Conservation (phyloP, 2,888 invertebrate genomes). For the Pimpla rufipes region DNA sequence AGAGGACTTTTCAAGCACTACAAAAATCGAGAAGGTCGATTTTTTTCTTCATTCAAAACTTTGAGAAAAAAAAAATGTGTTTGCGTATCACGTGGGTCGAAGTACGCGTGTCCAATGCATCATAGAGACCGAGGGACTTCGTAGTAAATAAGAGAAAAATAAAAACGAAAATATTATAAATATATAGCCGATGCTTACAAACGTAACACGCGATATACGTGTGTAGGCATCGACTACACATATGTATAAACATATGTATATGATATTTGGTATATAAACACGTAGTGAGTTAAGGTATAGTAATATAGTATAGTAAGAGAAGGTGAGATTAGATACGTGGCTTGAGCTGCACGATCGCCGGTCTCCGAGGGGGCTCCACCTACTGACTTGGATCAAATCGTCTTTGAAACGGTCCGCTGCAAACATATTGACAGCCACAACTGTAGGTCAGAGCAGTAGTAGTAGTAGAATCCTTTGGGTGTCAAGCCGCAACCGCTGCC, state of each 20-base stretch:
- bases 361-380: slow-evolving; percentile 85
- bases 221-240: slow-evolving; percentile 73
- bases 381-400: slow-evolving; percentile 85
- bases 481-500: slow-evolving; percentile 40
- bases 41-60: too few relatives aligned
- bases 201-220: slow-evolving; percentile 55
- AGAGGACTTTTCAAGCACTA: too few relatives aligned
- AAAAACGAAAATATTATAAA: slow-evolving; percentile 42
- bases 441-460: slow-evolving; percentile 80
- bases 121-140: slow-evolving; percentile 49
- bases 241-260: slow-evolving; percentile 74
- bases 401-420: slow-evolving; percentile 85
- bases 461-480: slow-evolving; percentile 67
- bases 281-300: slow-evolving; percentile 75
- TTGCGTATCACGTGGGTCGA: background rate
- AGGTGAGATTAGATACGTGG: slow-evolving; percentile 86
- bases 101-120: slow-evolving; percentile 73
- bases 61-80: too few relatives aligned
- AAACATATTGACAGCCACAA: slow-evolving; percentile 85
- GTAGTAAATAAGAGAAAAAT: slow-evolving; percentile 23
- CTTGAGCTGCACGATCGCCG: slow-evolving; percentile 85
- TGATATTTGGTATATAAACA: slow-evolving; percentile 47
- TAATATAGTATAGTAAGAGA: slow-evolving; percentile 85
- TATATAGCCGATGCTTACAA: slow-evolving; percentile 50
- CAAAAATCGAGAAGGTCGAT: too few relatives aligned